Percentiles rank a stretch among this genome's conserved stretches.
phyloP scores from a whole-genome alignment of 2,888 invertebrate species.

The Oegoconia quadripuncta region DNA sequence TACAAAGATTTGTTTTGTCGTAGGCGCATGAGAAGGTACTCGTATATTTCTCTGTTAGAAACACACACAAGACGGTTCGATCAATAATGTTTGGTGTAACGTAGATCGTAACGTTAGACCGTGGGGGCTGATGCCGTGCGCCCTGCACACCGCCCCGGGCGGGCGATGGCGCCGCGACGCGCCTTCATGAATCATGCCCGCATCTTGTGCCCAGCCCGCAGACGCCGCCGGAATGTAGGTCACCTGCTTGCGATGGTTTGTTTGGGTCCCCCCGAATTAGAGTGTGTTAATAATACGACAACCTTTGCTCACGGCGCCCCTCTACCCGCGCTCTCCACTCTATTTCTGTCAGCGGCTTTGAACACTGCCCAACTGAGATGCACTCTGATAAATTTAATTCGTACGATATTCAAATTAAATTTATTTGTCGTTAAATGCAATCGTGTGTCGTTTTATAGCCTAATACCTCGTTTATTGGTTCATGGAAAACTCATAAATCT shows the following conservation, averaged over 20 bases:
- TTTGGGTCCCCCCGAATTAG: constrained; percentile 75
- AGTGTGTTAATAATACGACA: constrained; percentile 71
- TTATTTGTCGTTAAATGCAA: constrained; percentile 7
- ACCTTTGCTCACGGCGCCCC: constrained; percentile 59
- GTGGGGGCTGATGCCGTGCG: background rate
- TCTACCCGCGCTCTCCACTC: constrained; percentile 31
- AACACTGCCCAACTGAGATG: constrained; percentile 39
- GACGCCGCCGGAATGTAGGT: constrained; percentile 67
- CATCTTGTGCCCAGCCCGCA: constrained; percentile 53
- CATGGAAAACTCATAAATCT: constrained; percentile 4
- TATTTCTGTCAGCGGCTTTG: constrained; percentile 50
- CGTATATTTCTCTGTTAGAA: too few relatives aligned
- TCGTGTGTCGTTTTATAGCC: constrained; percentile 5
- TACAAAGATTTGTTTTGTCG: too few relatives aligned
- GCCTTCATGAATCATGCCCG: constrained; percentile 59
- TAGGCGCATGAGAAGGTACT: too few relatives aligned
- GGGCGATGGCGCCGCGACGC: constrained; percentile 30
- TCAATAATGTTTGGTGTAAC: too few relatives aligned
- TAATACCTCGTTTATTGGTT: constrained; percentile 5
- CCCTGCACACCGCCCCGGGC: constrained; percentile 19
- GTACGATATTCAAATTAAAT: constrained; percentile 1
- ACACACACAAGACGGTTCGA: too few relatives aligned
- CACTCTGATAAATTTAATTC: constrained; percentile 25
- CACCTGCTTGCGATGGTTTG: constrained; percentile 73
- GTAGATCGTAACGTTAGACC: background rate